Conservation (phyloP, 2,797 vertebrate genomes). For the Rhyacichthys aspro region DNA sequence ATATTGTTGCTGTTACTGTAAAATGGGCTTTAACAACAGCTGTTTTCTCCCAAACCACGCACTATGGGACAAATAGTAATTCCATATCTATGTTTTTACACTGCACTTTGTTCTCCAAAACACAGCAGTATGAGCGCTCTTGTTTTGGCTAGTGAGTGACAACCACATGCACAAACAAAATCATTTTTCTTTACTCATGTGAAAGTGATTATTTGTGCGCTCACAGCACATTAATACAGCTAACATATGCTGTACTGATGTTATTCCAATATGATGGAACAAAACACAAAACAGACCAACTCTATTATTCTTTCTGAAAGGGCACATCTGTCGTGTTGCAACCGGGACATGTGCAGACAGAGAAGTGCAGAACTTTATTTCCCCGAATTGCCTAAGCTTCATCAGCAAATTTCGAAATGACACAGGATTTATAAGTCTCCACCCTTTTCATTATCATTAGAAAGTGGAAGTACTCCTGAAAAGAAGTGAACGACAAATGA, state of each 20-base stretch:
- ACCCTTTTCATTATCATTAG: neutral
- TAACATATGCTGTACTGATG: too few species aligned
- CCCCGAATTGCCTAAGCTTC: slow-evolving; percentile 16
- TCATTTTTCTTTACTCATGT: neutral
- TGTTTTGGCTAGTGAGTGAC: slow-evolving; percentile 2
- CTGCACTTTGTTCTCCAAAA: neutral
- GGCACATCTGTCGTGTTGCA: slow-evolving; percentile 23
- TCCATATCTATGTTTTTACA: neutral
- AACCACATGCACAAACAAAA: neutral
- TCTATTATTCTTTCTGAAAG: slow-evolving; percentile 13
- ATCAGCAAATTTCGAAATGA: slow-evolving; percentile 31
- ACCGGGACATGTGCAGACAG: slow-evolving; percentile 16
- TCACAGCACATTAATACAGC: too few species aligned
- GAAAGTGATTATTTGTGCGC: neutral
- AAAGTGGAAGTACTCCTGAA: neutral
- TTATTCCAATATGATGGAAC: too few species aligned
- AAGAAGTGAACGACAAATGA: neutral
- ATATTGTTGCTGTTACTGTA: too few species aligned
- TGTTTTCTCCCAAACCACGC: too few species aligned
- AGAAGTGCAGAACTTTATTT: slow-evolving; percentile 20
- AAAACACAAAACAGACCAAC: neutral
- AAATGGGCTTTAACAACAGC: too few species aligned
- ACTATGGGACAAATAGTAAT: neutral
- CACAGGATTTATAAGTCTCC: neutral
- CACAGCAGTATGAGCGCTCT: neutral